Base-by-base conservation (phyloP, 1,140 invertebrate species). In the Drosophila erecta region DNA sequence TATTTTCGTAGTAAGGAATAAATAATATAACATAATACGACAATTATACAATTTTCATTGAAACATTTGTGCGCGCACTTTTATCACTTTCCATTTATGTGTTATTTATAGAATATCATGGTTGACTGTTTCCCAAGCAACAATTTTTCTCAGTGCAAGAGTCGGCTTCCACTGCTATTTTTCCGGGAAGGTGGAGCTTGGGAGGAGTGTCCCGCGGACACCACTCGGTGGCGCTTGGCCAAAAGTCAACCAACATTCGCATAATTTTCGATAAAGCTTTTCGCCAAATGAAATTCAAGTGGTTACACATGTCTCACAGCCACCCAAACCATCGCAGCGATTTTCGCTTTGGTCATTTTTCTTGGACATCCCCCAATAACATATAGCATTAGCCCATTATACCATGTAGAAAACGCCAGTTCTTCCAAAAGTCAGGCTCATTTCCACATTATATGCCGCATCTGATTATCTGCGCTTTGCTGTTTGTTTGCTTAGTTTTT, bases 261-360 rank as follows among this genome's bases (percentile, higher is more conserved):
- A 90, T 89, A 90, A 89, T 90, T 89, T 89, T 59, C 84, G 84
- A 85, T 90, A 89, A 89, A 89, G 84, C 84, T 89, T 89, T 89
- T 90, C 80, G 73, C 80, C 80, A 89, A 89, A 89, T 89, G 84
- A 89, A 89, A 89, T 89, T 89, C 84, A 89, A 89, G 85, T 89
- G 84, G 80, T 89, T 89, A 89, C 84, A 87, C 84, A 89, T 87
- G 78, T 83, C 50, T 44, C 43, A 15, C 75, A 17, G 49, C 38
- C 41, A 24, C 22, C 44, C 43, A 30, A 40, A 6, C 43, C 51
- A 22, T 4, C 7, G 41, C 10, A 40, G 51, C 65, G 35, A 70
- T 62, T 70, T 73, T 72, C 53, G 58, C 50, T 47, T 51, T 67
- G 79, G 55, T 76, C 84, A 89, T 87, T 89, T 87, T 59, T 87